Conservation (phyloP, 1,140 invertebrate species). For the Hyphantria cunea region DNA sequence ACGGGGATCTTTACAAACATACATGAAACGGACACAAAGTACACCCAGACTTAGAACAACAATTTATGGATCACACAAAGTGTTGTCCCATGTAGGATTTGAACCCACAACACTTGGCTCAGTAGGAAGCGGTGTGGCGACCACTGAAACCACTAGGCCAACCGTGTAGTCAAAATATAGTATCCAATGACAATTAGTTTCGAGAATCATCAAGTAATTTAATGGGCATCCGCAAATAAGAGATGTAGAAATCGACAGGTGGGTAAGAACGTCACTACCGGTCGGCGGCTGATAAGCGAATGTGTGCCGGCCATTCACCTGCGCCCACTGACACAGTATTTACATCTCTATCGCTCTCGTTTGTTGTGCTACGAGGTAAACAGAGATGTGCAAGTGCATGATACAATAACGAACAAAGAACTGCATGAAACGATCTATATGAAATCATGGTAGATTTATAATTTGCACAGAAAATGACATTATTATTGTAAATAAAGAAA, state of each 20-base stretch:
- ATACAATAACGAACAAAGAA: slow-evolving; percentile 42
- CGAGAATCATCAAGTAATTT: too few species aligned
- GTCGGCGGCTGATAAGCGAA: slow-evolving; percentile 72
- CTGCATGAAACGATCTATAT: slow-evolving; percentile 60
- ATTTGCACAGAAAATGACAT: slow-evolving; percentile 58
- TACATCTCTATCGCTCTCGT: slow-evolving; percentile 48
- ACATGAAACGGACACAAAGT: too few species aligned
- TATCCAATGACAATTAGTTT: too few species aligned
- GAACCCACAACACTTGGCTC: too few species aligned
- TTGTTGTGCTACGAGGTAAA: slow-evolving; percentile 10
- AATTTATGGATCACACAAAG: too few species aligned
- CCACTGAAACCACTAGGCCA: too few species aligned
- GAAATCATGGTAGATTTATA: slow-evolving; percentile 61
- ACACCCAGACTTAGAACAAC: too few species aligned
- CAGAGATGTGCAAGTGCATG: slow-evolving; percentile 19
- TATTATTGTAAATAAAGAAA: slow-evolving; percentile 50
- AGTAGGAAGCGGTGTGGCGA: too few species aligned
- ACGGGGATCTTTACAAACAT: too few species aligned
- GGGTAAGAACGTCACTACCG: slow-evolving; percentile 64
- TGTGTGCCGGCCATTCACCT: slow-evolving; percentile 77
- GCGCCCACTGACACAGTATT: slow-evolving; percentile 63
- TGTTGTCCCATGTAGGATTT: too few species aligned
- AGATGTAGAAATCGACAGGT: slow-evolving; percentile 57
- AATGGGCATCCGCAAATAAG: too few species aligned
- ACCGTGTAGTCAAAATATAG: too few species aligned